Evolutionary conservation across 2,888 invertebrate species (phyloP).

Genomic region (Galerucella calmariensis): DNA sequence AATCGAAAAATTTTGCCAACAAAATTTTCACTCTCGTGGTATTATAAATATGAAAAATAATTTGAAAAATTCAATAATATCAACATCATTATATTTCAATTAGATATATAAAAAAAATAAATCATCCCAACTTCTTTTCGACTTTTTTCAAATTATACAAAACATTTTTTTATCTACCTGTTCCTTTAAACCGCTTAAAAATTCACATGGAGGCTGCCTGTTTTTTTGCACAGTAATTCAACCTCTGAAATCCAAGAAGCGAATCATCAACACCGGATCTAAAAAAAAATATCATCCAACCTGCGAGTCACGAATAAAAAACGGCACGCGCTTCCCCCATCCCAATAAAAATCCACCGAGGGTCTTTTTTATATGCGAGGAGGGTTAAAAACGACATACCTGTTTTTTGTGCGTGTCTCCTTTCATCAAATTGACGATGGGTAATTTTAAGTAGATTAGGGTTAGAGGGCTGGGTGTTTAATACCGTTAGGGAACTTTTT

Average conservation of each 20-base stretch:
- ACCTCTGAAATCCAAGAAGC: constrained; percentile 21
- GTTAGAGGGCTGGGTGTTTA: constrained; percentile 34
- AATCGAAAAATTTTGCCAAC: no score
- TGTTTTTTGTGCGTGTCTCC: constrained; percentile 40
- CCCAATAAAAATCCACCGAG: constrained; percentile 21
- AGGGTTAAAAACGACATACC: constrained; percentile 22
- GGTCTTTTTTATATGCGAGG: constrained; percentile 27
- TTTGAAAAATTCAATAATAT: no score
- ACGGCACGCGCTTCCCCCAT: constrained; percentile 29
- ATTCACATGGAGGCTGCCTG: not conserved
- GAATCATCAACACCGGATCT: constrained; percentile 30
- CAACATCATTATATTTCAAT: no score
- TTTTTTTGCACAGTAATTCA: constrained; percentile 32
- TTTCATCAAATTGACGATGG: constrained; percentile 26
- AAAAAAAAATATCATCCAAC: constrained; percentile 27
- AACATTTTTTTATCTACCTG: constrained; percentile 5
- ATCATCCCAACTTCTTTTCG: no score
- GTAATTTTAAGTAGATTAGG: constrained; percentile 40
- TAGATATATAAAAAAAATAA: no score
- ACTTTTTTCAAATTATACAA: no score
- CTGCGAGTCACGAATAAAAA: constrained; percentile 32
- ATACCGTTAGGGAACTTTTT: constrained; percentile 37
- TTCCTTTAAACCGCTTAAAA: not conserved
- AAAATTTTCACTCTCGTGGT: no score
- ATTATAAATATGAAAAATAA: no score